A percentile compares a stretch with the other conserved stretches of the same genome.
Evolutionary conservation across 2,888 invertebrate genomes (phyloP).

Genomic region (Meandrusa payeni): DNA sequence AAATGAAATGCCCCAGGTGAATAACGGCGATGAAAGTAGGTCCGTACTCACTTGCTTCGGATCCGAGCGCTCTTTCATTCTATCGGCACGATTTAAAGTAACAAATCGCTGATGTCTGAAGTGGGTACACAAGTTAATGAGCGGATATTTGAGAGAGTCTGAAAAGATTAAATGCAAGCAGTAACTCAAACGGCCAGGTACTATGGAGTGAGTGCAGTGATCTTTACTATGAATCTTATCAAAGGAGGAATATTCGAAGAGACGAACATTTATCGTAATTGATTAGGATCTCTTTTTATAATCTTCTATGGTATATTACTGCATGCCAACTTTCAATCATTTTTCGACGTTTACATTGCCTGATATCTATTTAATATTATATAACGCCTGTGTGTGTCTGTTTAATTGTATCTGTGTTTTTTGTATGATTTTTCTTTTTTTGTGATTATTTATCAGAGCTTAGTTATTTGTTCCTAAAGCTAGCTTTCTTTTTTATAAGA

Average conservation of each 20-base stretch:
- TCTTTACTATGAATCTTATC: slow-evolving; percentile 29
- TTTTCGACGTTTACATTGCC: too few relatives aligned
- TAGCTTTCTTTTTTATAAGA: too few relatives aligned
- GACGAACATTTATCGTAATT: slow-evolving; percentile 23
- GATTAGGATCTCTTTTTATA: background rate
- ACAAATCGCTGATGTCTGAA: slow-evolving; percentile 72
- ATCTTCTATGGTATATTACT: too few relatives aligned
- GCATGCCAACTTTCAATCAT: too few relatives aligned
- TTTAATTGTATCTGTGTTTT: too few relatives aligned
- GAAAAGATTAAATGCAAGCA: slow-evolving; percentile 71
- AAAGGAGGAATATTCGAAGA: slow-evolving; percentile 33
- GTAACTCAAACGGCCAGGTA: slow-evolving; percentile 59
- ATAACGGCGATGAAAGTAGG: slow-evolving; percentile 43
- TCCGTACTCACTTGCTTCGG: slow-evolving; percentile 41
- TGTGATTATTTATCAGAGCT: too few relatives aligned
- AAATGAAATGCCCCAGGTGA: slow-evolving; percentile 37
- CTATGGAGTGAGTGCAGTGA: slow-evolving; percentile 45
- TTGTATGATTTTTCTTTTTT: too few relatives aligned
- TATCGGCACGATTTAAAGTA: slow-evolving; percentile 64
- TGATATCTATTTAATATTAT: too few relatives aligned
- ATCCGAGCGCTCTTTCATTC: slow-evolving; percentile 60
- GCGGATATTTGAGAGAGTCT: slow-evolving; percentile 69
- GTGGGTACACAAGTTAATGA: slow-evolving; percentile 76
- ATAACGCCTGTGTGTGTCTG: too few relatives aligned
- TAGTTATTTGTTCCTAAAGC: too few relatives aligned